These are phyloP conservation scores for Vandiemenella viatica DNA, from an alignment of 2,888 invertebrate genomes.

Conservation along the genomic window DNA sequence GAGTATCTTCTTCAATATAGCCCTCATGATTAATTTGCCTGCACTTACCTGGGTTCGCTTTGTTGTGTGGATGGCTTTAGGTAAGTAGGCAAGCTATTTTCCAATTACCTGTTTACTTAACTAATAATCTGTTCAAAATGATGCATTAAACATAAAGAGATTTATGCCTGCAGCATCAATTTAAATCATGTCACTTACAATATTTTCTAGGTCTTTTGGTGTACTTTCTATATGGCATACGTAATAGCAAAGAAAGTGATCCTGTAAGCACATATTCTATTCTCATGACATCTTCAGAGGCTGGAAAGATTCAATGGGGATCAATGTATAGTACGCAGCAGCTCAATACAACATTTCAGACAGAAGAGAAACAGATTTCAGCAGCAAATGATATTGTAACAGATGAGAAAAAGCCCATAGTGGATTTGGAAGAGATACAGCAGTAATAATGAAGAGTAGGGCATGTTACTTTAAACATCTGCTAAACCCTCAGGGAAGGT, in stretches of 20 bases:
- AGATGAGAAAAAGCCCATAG: background rate
- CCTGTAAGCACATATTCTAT: constrained; percentile 42
- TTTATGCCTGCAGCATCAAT: background rate
- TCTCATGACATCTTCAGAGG: constrained; percentile 47
- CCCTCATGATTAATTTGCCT: constrained; percentile 69
- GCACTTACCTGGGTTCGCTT: constrained; percentile 71
- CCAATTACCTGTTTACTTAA: no score
- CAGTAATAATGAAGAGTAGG: background rate
- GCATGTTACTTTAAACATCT: no score
- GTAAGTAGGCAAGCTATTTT: no score
- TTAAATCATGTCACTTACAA: background rate
- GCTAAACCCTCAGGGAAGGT: no score
- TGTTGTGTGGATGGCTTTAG: constrained; percentile 72
- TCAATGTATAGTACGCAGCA: constrained; percentile 28
- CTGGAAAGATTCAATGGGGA: constrained; percentile 32
- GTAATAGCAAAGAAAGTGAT: constrained; percentile 66
- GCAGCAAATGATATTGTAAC: background rate
- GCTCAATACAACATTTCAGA: background rate
- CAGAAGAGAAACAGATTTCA: background rate
- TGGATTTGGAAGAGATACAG: background rate
- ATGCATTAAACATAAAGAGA: no score
- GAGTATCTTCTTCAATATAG: constrained; percentile 67
- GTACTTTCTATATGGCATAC: constrained; percentile 73
- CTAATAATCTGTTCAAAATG: no score
- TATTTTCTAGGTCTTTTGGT: constrained; percentile 50